A percentile compares a stretch with the other conserved stretches of the same genome.
phyloP scores from a whole-genome alignment of 2,797 vertebrate genomes.

The Diplodus puntazzo region DNA sequence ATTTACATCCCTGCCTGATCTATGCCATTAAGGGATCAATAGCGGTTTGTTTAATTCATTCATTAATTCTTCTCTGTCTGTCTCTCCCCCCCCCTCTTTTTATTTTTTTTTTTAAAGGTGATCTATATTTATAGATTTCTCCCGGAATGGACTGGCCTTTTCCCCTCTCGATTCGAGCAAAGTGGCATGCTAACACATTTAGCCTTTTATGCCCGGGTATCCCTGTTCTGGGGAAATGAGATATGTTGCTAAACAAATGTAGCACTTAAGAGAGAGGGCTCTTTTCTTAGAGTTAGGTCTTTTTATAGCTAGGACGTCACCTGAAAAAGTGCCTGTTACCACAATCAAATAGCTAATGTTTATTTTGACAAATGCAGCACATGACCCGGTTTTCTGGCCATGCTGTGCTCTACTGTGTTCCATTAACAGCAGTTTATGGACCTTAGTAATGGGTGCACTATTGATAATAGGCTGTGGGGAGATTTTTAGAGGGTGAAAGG shows the following conservation, averaged over 20 bases:
- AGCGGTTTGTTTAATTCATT: constrained; percentile 73
- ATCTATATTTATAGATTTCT: constrained; percentile 78
- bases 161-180: constrained; percentile 43
- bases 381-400: constrained; percentile 1
- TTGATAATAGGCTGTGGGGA: constrained; percentile 49
- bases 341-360: constrained; percentile 24
- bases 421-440: constrained; percentile 66
- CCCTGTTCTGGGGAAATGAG: not conserved
- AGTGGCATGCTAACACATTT: constrained; percentile 57
- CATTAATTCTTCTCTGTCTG: constrained; percentile 62
- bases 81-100: not conserved
- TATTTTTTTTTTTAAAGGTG: constrained; percentile 33
- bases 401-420: constrained; percentile 30
- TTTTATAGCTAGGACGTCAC: not conserved
- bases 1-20: constrained; percentile 74
- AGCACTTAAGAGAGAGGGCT: constrained; percentile 11
- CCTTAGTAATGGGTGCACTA: constrained; percentile 56
- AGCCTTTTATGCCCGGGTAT: constrained; percentile 24
- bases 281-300: not conserved
- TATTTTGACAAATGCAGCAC: constrained; percentile 25
- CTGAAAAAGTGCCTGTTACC: constrained; percentile 8
- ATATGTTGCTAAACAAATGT: constrained; percentile 8
- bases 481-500: constrained; percentile 39
- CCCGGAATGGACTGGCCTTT: constrained; percentile 50
- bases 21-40: constrained; percentile 79